A percentile compares a stretch with the other conserved stretches of the same genome.
phyloP scores from a whole-genome alignment of 35 echinoderm and acorn worm genomes.

The Apostichopus californicus region DNA sequence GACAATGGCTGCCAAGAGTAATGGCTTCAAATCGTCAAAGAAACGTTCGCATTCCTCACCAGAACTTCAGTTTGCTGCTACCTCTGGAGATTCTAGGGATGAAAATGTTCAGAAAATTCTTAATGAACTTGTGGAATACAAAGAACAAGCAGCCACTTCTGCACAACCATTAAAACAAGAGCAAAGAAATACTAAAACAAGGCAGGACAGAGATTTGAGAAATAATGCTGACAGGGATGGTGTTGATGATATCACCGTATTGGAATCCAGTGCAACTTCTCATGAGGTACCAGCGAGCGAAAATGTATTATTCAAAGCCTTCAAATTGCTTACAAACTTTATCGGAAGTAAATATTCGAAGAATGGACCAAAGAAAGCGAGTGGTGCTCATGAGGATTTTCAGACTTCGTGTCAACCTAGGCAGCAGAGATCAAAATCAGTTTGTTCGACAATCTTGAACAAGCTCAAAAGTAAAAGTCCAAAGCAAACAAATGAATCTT shows the following conservation, averaged over 20 bases:
- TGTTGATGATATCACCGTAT: not conserved
- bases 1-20: not conserved
- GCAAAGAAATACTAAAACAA: not conserved
- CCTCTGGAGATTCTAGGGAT: not conserved
- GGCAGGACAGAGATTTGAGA: not conserved
- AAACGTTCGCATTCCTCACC: conserved; percentile 81
- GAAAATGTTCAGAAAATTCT: conserved; percentile 23
- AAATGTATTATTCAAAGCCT: conserved; percentile 24
- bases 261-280: not conserved
- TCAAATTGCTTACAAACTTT: not conserved
- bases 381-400: not conserved
- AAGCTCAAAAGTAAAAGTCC: conserved; percentile 16
- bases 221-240: not conserved
- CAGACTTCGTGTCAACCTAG: not conserved
- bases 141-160: conserved; percentile 12
- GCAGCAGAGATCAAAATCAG: conserved; percentile 40
- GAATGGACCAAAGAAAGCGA: not conserved
- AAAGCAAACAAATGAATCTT: not conserved
- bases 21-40: conserved; percentile 48
- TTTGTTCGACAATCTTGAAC: not conserved
- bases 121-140: not conserved
- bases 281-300: not conserved
- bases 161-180: not conserved
- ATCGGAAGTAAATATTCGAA: not conserved
- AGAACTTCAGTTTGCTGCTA: conserved; percentile 65